A percentile compares a stretch with the other conserved stretches of the same genome.
Conservation (phyloP, 92 coral and sea anemone genomes). For the Palythoa heliodiscus region DNA sequence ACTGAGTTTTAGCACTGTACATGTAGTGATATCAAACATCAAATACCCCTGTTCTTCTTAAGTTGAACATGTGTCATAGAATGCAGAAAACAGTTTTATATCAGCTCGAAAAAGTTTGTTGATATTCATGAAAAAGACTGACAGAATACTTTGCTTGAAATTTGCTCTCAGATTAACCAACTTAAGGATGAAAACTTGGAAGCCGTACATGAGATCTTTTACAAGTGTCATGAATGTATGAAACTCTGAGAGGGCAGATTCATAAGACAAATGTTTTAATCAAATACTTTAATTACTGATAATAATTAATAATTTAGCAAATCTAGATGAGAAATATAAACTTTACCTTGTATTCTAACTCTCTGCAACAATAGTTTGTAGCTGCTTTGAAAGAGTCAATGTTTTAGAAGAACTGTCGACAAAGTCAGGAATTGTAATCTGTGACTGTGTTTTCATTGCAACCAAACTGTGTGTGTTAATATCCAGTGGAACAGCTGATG, state of each 20-base stretch:
- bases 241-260: background rate
- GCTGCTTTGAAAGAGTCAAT: conserved; percentile 7
- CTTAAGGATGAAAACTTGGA: no score
- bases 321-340: background rate
- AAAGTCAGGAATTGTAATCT: conserved; percentile 9
- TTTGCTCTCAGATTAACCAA: no score
- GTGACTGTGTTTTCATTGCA: background rate
- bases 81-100: background rate
- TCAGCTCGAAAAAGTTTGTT: background rate
- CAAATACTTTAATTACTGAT: background rate
- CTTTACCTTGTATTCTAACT: conserved; percentile 1
- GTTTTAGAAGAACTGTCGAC: conserved; percentile 17
- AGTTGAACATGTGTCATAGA: background rate
- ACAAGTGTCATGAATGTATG: background rate
- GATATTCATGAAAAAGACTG: background rate
- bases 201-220: no score
- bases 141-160: no score
- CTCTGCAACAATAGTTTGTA: conserved; percentile 26
- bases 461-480: conserved; percentile 1
- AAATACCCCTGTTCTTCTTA: background rate
- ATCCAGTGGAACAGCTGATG: background rate
- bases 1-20: background rate
- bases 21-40: no score
- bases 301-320: background rate
- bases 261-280: background rate